Evolutionary conservation across 2,888 invertebrate genomes (phyloP).

Genomic region (Himalopsyche anomala): DNA sequence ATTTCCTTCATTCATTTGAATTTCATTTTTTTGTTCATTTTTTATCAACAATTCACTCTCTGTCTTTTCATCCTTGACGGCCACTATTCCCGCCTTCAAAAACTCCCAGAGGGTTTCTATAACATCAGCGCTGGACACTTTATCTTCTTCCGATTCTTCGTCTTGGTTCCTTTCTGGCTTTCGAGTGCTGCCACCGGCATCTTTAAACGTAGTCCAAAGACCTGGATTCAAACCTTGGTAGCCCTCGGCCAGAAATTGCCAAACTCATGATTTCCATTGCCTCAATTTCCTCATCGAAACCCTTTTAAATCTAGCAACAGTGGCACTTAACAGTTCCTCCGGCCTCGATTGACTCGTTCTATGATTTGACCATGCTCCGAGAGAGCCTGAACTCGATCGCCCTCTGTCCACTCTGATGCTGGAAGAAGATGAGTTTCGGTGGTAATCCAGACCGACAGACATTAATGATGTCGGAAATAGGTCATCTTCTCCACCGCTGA

Average conservation of each 20-base stretch:
- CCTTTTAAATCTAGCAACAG: conserved; percentile 86
- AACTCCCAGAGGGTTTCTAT: conserved; percentile 65
- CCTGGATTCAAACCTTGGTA: conserved; percentile 59
- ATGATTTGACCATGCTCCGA: conserved; percentile 56
- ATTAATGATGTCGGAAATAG: conserved; percentile 57
- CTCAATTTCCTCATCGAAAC: conserved; percentile 86
- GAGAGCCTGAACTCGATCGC: conserved; percentile 57
- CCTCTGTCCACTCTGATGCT: conserved; percentile 56
- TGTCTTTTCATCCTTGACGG: conserved; percentile 36
- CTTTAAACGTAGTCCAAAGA: conserved; percentile 52
- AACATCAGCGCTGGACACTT: conserved; percentile 61
- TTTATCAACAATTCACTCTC: neutral
- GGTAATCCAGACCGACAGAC: conserved; percentile 52
- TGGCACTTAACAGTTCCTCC: conserved; percentile 83
- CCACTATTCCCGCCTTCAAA: conserved; percentile 57
- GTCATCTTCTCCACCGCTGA: conserved; percentile 78
- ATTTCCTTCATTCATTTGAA: conserved; percentile 4
- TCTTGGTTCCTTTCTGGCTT: conserved; percentile 51
- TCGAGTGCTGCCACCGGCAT: conserved; percentile 47
- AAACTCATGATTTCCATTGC: conserved; percentile 88
- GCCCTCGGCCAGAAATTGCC: conserved; percentile 70
- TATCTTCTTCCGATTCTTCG: conserved; percentile 57
- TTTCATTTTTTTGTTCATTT: conserved; percentile 51
- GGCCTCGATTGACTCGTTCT: conserved; percentile 70
- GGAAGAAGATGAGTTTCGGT: conserved; percentile 59